These are phyloP conservation scores for Madoqua kirkii DNA, from an alignment of 2,113 vertebrate genomes.

Conservation along the genomic window DNA sequence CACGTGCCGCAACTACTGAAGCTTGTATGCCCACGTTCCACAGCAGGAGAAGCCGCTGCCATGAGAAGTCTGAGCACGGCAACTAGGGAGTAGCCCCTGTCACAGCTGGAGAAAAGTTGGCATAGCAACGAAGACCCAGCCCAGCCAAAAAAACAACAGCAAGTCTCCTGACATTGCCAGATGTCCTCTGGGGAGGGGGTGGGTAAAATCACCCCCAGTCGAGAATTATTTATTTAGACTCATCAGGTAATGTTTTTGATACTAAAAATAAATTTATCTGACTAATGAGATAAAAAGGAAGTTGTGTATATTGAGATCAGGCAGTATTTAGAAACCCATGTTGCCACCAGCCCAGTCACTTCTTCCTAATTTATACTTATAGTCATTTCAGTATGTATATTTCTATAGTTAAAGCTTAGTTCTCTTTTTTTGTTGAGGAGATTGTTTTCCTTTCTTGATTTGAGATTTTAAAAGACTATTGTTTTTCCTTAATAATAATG, in stretches of 20 bases:
- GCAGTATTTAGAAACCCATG: background rate
- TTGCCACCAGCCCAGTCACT: background rate
- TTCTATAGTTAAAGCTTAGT: background rate
- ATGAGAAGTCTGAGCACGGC: background rate
- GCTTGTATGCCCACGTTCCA: background rate
- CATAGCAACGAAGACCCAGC: background rate
- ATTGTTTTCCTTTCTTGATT: conserved; percentile 25
- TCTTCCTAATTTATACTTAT: background rate
- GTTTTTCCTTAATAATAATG: background rate
- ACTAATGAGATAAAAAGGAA: background rate
- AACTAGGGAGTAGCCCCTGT: background rate
- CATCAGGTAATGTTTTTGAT: background rate
- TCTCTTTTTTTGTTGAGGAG: background rate
- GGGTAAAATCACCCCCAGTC: background rate
- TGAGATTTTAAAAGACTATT: background rate
- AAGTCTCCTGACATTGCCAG: background rate
- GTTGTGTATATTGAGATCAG: background rate
- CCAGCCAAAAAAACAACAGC: background rate
- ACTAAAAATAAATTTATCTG: background rate
- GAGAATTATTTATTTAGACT: background rate
- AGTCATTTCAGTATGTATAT: background rate
- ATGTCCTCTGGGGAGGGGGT: background rate
- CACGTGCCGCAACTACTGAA: background rate
- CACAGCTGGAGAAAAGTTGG: background rate
- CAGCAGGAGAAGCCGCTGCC: background rate